Evolutionary conservation across 2,888 invertebrate species (phyloP).

Genomic region (Agrochola lychnidis): DNA sequence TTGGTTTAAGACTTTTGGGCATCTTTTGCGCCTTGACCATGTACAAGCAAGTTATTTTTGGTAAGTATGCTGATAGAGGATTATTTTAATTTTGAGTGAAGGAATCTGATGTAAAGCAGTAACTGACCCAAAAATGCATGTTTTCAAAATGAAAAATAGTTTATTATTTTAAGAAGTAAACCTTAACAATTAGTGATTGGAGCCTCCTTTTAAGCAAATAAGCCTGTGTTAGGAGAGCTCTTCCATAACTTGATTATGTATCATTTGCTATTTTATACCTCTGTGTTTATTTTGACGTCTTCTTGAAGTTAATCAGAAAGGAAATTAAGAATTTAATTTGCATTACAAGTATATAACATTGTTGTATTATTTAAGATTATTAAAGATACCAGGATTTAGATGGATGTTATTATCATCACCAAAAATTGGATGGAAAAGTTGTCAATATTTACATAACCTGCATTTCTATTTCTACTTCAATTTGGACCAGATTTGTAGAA

Average conservation of each 20-base stretch:
- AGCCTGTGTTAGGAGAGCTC: no score
- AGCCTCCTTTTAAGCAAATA: no score
- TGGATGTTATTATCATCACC: background rate
- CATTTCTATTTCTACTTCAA: background rate
- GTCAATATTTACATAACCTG: constrained; percentile 49
- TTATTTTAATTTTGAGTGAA: background rate
- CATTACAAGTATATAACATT: background rate
- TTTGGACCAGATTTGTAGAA: background rate
- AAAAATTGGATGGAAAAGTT: background rate
- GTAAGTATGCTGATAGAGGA: background rate
- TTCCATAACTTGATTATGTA: no score
- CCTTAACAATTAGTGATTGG: no score
- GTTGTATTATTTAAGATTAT: background rate
- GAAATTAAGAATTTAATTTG: background rate
- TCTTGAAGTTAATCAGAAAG: background rate
- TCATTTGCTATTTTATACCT: background rate
- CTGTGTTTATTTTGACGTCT: background rate
- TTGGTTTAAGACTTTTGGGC: background rate
- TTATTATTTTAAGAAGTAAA: no score
- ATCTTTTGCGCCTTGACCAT: background rate
- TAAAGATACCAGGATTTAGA: background rate
- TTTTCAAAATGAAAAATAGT: no score
- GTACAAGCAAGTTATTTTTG: background rate
- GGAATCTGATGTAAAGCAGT: background rate
- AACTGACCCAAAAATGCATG: no score